phyloP scores from a whole-genome alignment of 2,797 vertebrate species.

The Centroberyx gerrardi region DNA sequence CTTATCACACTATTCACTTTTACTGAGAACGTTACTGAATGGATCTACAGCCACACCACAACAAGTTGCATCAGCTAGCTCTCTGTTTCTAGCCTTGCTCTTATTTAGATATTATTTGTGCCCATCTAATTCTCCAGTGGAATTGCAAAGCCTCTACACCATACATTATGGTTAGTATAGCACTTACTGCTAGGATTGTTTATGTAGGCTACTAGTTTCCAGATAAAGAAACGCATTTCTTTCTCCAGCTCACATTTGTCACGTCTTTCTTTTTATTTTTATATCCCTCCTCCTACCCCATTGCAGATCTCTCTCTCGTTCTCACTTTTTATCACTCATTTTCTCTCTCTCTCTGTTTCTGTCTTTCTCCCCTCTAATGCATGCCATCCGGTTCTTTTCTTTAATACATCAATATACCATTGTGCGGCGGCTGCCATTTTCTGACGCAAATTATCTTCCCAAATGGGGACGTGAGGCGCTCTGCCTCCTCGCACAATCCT shows the following conservation, averaged over 20 bases:
- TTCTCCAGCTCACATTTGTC: constrained; percentile 1
- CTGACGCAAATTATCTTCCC: constrained; percentile 89
- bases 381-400: constrained; percentile 78
- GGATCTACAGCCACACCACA: too few relatives aligned
- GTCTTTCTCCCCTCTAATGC: constrained; percentile 44
- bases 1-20: too few relatives aligned
- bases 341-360: constrained; percentile 30
- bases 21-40: too few relatives aligned
- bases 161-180: constrained; percentile 3
- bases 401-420: constrained; percentile 90
- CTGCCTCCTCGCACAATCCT: constrained; percentile 86
- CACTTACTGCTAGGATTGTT: neutral
- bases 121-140: too few relatives aligned
- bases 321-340: constrained; percentile 25
- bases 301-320: constrained; percentile 8
- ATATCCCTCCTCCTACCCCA: neutral
- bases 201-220: neutral
- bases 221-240: neutral
- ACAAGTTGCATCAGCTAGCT: too few relatives aligned
- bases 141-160: neutral
- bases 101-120: too few relatives aligned
- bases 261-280: constrained; percentile 16
- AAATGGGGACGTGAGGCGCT: constrained; percentile 83
- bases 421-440: constrained; percentile 77
- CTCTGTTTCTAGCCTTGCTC: too few relatives aligned